phyloP scores from a whole-genome alignment of 2,113 vertebrate species.

The Brienomyrus longianalis region DNA sequence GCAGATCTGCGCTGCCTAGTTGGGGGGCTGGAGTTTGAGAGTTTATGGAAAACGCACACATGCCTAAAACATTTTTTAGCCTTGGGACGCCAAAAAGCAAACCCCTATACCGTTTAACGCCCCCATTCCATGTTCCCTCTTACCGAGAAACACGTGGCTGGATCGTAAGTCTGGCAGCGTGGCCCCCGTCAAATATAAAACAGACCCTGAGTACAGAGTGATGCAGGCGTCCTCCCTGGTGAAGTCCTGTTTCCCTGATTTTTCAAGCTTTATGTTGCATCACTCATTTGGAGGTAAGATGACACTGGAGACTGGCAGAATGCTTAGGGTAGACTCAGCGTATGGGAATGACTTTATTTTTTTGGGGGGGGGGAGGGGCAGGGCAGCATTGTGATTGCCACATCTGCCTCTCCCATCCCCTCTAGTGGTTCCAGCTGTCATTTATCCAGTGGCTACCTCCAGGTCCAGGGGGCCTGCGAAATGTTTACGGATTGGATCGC shows the following conservation, averaged over 20 bases:
- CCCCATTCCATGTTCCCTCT: neutral
- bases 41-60: neutral
- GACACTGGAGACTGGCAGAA: neutral
- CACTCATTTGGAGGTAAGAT: neutral
- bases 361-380: neutral
- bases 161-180: neutral
- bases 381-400: neutral
- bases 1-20: neutral
- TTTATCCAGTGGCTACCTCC: slow-evolving; percentile 8
- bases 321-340: neutral
- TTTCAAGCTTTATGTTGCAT: neutral
- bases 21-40: neutral
- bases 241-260: neutral
- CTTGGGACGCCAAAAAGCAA: neutral
- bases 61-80: neutral
- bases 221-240: neutral
- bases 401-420: neutral
- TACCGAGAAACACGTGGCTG: neutral
- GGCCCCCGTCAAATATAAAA: neutral
- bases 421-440: slow-evolving; percentile 7
- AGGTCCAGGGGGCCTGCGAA: neutral
- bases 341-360: neutral
- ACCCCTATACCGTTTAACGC: neutral
- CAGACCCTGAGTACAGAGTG: neutral
- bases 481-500: neutral